phyloP scores from a whole-genome alignment of 2,113 vertebrate species.

The Macquaria ambigua region DNA sequence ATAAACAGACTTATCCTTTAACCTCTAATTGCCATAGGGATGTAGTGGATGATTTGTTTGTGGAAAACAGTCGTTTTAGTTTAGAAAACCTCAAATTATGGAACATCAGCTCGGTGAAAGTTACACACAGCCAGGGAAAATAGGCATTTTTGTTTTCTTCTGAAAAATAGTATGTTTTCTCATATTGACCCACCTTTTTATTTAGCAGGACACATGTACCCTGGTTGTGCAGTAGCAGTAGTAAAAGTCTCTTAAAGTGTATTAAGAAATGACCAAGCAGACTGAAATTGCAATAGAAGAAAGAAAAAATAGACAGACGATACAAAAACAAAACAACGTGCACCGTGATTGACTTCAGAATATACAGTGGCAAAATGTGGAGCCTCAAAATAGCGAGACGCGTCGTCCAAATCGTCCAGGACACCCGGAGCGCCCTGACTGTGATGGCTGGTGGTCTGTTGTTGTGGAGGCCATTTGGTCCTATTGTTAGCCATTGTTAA shows the following conservation, averaged over 20 bases:
- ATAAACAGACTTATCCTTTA: too few relatives aligned
- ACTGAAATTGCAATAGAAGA: neutral
- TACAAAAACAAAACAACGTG: neutral
- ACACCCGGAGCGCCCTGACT: constrained; percentile 66
- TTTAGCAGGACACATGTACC: neutral
- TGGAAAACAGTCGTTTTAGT: neutral
- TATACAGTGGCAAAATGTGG: constrained; percentile 43
- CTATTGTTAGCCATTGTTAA: constrained; percentile 80
- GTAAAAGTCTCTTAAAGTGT: neutral
- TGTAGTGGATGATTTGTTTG: neutral
- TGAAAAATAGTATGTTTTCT: neutral
- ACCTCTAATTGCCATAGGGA: too few relatives aligned
- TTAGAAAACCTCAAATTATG: neutral
- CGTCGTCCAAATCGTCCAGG: constrained; percentile 54
- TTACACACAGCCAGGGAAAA: neutral
- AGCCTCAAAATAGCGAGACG: constrained; percentile 58
- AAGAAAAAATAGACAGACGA: neutral
- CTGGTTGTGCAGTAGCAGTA: neutral
- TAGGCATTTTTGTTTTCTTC: neutral
- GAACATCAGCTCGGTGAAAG: neutral
- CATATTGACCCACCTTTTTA: neutral
- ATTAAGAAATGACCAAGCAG: neutral
- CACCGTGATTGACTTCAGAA: constrained; percentile 35
- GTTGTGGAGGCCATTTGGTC: constrained; percentile 83
- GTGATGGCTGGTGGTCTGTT: constrained; percentile 86